Evolutionary conservation across 2,888 invertebrate genomes (phyloP), one percentile per base, ranked within the genome.

Genomic region (Drosophila prolongata): DNA sequence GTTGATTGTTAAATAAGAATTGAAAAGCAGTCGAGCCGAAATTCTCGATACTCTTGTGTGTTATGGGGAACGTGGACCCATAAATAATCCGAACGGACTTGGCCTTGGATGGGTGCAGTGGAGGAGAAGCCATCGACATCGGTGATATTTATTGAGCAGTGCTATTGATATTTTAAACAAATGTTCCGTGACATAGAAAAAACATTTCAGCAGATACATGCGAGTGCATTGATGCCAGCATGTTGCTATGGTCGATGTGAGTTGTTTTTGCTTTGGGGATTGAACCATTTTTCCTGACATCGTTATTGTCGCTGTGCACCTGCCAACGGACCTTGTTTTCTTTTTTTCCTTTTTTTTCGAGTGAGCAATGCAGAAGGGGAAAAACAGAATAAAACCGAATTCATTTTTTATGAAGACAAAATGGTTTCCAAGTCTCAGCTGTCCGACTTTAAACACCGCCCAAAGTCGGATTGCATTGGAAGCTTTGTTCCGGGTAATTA

Each of bases 301-400:
- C 62, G 62, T 49, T 64, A 64, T 64, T 64, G 62, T 64, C 62
- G 49, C 49, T 62, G 42, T 50, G 67, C 44, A 54, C 65, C 67
- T 66, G 65, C 44, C 67, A 62, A 66, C 67, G 66, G 65, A 66
- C 65, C 65, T 66, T 66, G 67, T 66, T 66, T 66, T 44, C 53
- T 53, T 55, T 54, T 16, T 13, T 24, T 13, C 16, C 34, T n/a
- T 34, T 64, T 38, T 38, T 30, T 49, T 13, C 24, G 16, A 46
- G 14, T 24, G 46, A 38, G 49, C 16, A 30, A 44, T 66, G 44
- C 38, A 27, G 30, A 38, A 24, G n/a, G 10, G 34, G 43, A n/a
- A 46, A 66, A 66, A 55, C 54, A 19, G 4, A 40, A 34, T 14
- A 49, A 42, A 42, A 47, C 43, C 16, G 34, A 64, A 62, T 62